Evolutionary conservation across 2,113 vertebrate genomes (phyloP), one percentile per base, ranked within the genome.

Genomic region (Fulmarus glacialis): DNA sequence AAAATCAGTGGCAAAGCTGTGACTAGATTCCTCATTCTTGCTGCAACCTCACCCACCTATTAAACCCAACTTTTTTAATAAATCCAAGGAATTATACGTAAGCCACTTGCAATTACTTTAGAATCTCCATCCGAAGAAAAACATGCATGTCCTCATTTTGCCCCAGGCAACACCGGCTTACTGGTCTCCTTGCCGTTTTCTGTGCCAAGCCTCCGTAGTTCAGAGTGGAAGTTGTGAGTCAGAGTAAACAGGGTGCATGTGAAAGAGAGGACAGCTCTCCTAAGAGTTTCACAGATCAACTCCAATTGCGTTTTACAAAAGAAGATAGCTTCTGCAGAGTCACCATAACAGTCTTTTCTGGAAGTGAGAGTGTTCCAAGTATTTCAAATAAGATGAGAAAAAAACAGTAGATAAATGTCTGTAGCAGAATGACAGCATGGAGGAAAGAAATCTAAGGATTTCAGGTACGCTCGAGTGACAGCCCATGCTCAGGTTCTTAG

Each of bases 41-140:
- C 81, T 82, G 24, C 55, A 90, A 82, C 78, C 63, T 32, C 66
- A 42, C 40, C 59, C 73, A 87, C 19, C 36, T 62, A 73, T 82
- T 96, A 90, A 95, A 96, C 9, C 34, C 82, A 89, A 82, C 66
- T 82, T 75, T 96, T 96, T 90, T 27, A 0, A 90, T 93, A 96
- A 96, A 95, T 56, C 84, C 95, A 94, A 73, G 91, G 83, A 95
- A 91, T 97, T 95, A 95, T 62, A 59, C 0, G 0, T 94, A 96
- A 97, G 38, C 81, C 84, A 93, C 59, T 91, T 93, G 81, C 43
- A 91, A 77, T 36, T 23, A 78, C 81, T 91, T 95, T 91, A 73
- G 93, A 96, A 82, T 73, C 87, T 91, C 53, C 15, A 36, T 42
- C 45, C 0, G 3, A 85, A 91, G 18, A 29, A 94, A 96, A 96